Conservation (phyloP, 1,140 invertebrate species). For the Heliconius hewitsoni region DNA sequence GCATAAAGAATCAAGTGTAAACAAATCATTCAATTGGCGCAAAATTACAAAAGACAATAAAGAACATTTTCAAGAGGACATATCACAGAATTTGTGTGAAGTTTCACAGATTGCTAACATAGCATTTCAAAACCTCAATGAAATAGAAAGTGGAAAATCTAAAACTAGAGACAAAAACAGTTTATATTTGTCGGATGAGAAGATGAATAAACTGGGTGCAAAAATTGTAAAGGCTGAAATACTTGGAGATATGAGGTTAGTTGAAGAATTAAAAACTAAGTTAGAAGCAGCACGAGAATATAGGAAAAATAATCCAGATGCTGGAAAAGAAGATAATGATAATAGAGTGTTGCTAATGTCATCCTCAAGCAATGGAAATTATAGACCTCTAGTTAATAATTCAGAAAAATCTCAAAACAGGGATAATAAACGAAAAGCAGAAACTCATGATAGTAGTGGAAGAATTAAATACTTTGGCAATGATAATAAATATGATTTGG, state of each 20-base stretch:
- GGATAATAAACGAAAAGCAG: slow-evolving; percentile 82
- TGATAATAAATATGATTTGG: slow-evolving; percentile 93
- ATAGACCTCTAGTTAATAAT: slow-evolving; percentile 81
- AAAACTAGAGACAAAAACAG: slow-evolving; percentile 46
- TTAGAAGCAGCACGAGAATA: slow-evolving; percentile 86
- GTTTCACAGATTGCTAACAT: not conserved
- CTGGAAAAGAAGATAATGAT: slow-evolving; percentile 61
- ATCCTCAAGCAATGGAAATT: slow-evolving; percentile 86
- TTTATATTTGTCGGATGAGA: slow-evolving; percentile 85
- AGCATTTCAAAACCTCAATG: slow-evolving; percentile 17
- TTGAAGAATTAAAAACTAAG: slow-evolving; percentile 87
- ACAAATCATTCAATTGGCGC: slow-evolving; percentile 55
- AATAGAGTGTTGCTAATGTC: slow-evolving; percentile 87
- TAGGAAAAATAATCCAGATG: slow-evolving; percentile 77
- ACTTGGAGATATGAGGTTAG: slow-evolving; percentile 88
- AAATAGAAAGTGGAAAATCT: slow-evolving; percentile 23
- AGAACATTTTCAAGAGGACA: slow-evolving; percentile 34
- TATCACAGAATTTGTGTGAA: not conserved
- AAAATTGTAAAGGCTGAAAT: slow-evolving; percentile 95
- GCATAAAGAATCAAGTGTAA: slow-evolving; percentile 40
- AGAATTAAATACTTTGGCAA: slow-evolving; percentile 93
- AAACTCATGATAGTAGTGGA: slow-evolving; percentile 88
- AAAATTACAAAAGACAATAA: slow-evolving; percentile 43
- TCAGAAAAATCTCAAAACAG: slow-evolving; percentile 69
- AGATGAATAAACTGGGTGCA: slow-evolving; percentile 93